Evolutionary conservation across 2,888 invertebrate genomes (phyloP).

Genomic region (Cephus spinipes): DNA sequence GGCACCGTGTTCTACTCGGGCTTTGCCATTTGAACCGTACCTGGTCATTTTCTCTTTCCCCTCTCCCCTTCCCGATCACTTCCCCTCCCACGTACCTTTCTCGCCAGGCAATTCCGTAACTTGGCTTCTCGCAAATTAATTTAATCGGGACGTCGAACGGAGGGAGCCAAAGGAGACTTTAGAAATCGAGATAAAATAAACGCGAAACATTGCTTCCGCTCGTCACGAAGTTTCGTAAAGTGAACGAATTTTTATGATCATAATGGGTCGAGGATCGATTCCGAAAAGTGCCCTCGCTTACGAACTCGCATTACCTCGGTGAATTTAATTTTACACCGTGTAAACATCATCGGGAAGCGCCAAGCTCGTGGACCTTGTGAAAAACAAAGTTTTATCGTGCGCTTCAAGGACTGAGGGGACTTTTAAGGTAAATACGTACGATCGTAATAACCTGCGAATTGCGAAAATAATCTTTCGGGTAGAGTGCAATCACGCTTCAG

Average conservation of each 20-base stretch:
- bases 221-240: not conserved
- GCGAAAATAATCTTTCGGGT: not conserved
- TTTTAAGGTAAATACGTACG: not conserved
- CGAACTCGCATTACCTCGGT: not conserved
- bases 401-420: not conserved
- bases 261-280: not conserved
- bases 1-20: not conserved
- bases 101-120: not conserved
- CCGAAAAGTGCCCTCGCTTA: not conserved
- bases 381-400: not conserved
- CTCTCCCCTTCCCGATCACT: slow-evolving; percentile 8
- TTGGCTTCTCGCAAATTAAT: slow-evolving; percentile 11
- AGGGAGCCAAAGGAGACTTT: not conserved
- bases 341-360: not conserved
- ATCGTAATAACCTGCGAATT: not conserved
- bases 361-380: not conserved
- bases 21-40: not conserved
- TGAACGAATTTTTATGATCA: not conserved
- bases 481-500: not conserved
- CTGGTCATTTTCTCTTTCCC: not conserved
- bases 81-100: slow-evolving; percentile 21
- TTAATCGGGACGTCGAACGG: slow-evolving; percentile 10
- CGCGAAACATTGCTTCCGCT: not conserved
- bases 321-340: not conserved
- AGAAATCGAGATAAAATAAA: slow-evolving; percentile 2